A percentile compares a stretch with the other conserved stretches of the same genome.
Evolutionary conservation across 1,140 invertebrate species (phyloP).

Genomic region (Papilio dardanus): DNA sequence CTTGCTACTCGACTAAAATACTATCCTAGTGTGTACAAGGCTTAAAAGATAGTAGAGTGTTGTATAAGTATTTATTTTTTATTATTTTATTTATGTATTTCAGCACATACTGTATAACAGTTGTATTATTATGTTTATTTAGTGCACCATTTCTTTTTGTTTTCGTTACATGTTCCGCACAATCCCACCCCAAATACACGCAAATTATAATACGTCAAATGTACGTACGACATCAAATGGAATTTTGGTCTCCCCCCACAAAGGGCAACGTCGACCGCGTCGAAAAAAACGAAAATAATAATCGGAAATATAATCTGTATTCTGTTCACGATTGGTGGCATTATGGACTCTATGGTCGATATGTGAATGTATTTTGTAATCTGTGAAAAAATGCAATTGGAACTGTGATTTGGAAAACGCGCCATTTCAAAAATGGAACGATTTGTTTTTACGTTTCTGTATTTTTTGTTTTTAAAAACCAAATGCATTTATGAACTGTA

Average conservation of each 20-base stretch:
- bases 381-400: conserved; percentile 66
- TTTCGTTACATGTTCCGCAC: conserved; percentile 81
- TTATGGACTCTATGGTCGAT: conserved; percentile 53
- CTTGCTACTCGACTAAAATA: no score
- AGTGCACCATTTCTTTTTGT: conserved; percentile 82
- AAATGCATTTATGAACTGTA: conserved; percentile 58
- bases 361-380: conserved; percentile 47
- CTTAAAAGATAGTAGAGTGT: not conserved
- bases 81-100: conserved; percentile 45
- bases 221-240: conserved; percentile 59
- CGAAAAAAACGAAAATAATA: conserved; percentile 81
- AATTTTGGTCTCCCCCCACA: conserved; percentile 75
- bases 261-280: conserved; percentile 80
- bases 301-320: not conserved
- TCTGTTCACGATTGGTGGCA: conserved; percentile 29
- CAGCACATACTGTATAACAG: conserved; percentile 49
- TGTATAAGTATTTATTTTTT: conserved; percentile 20
- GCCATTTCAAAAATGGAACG: conserved; percentile 44
- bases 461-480: conserved; percentile 14
- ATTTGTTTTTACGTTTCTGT: conserved; percentile 42
- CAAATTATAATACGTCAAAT: conserved; percentile 60
- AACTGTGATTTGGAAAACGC: conserved; percentile 66
- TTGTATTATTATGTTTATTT: conserved; percentile 74
- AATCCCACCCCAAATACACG: conserved; percentile 61
- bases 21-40: no score